A percentile compares a stretch with the other conserved stretches of the same genome.
Conservation (phyloP, 2,113 vertebrate genomes). For the Myiozetetes cayanensis region DNA sequence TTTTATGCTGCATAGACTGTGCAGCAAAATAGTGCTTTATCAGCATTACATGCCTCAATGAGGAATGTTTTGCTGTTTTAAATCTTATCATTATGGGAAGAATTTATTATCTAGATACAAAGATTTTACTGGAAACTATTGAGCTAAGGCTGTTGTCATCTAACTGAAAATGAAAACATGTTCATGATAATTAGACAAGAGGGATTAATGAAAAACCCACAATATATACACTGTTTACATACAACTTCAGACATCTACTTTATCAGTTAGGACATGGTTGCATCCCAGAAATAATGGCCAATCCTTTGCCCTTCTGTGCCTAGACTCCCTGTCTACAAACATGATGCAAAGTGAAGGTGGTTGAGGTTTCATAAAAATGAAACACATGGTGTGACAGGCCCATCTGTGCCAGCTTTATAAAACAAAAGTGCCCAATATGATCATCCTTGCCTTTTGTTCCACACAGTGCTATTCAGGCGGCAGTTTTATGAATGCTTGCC, state of each 20-base stretch:
- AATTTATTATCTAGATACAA: neutral
- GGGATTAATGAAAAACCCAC: conserved; percentile 7
- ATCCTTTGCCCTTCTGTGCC: conserved; percentile 2
- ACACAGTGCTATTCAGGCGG: neutral
- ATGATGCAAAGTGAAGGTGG: conserved; percentile 53
- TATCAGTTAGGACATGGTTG: neutral
- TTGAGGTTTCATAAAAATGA: conserved; percentile 49
- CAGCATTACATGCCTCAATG: neutral
- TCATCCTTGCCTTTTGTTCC: conserved; percentile 63
- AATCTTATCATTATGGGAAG: neutral
- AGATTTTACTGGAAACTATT: conserved; percentile 19
- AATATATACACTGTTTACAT: neutral
- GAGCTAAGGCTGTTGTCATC: neutral
- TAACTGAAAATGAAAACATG: conserved; percentile 33
- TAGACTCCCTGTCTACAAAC: conserved; percentile 6
- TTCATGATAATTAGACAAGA: conserved; percentile 32
- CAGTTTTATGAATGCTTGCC: conserved; percentile 9
- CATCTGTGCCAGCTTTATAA: conserved; percentile 62
- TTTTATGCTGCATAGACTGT: neutral
- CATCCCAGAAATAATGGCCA: conserved; percentile 23
- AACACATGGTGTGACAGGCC: conserved; percentile 51
- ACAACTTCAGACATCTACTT: neutral
- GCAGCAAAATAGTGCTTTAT: conserved; percentile 26
- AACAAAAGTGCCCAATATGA: conserved; percentile 60
- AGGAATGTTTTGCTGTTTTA: neutral